Evolutionary conservation across 2,797 vertebrate genomes (phyloP).

Genomic region (Ataeniobius toweri): DNA sequence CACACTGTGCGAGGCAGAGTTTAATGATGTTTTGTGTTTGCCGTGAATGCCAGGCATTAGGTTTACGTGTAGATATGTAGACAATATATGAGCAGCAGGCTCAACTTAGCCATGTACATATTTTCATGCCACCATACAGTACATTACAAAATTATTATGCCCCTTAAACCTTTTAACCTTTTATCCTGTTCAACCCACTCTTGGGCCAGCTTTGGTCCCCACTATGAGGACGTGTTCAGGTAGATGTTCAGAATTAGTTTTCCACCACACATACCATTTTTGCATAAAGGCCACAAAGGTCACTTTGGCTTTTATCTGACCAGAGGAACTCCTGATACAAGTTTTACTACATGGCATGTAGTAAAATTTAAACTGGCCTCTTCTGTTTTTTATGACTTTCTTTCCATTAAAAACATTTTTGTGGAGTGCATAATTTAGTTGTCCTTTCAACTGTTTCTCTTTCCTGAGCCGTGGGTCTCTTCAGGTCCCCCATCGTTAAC

Average conservation of each 20-base stretch:
- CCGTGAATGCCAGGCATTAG: neutral
- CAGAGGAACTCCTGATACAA: too few species aligned
- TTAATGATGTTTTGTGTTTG: neutral
- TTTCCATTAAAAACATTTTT: neutral
- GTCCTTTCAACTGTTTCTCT: neutral
- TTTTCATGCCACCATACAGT: neutral
- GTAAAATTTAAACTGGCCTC: too few species aligned
- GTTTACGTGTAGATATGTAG: too few species aligned
- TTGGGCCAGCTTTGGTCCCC: neutral
- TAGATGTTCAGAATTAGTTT: too few species aligned
- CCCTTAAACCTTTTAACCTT: neutral
- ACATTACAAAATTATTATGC: neutral
- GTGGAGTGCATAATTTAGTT: neutral
- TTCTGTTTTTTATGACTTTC: too few species aligned
- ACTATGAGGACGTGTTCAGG: neutral
- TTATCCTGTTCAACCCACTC: neutral
- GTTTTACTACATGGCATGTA: too few species aligned
- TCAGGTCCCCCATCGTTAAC: neutral
- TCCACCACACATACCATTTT: too few species aligned
- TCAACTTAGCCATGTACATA: neutral
- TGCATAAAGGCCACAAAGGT: too few species aligned
- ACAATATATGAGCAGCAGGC: neutral
- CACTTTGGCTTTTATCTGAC: too few species aligned
- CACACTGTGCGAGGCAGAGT: neutral
- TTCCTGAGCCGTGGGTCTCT: neutral